Base-by-base conservation (phyloP, 2,888 invertebrate species). In the Drosophila barbarae region DNA sequence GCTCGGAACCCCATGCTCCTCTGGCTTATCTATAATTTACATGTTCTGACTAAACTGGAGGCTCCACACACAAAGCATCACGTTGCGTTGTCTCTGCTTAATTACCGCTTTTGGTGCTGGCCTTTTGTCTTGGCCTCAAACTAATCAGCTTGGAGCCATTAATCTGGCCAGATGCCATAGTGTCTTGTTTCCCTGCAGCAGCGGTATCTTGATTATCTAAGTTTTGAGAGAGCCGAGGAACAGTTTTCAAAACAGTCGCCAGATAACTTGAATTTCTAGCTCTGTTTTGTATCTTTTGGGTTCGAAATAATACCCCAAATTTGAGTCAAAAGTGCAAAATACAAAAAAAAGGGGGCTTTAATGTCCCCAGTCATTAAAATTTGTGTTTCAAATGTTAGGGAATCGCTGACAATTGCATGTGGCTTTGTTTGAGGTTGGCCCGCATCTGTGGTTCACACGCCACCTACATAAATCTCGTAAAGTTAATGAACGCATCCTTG, bases 81-180 rank as follows among this genome's bases (percentile, higher is more conserved):
- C 54, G 60, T 47, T 54, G 59, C 44, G 65, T 41, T 58, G 57
- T 56, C 72, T 82, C 65, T 76, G 66, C 67, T 71, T 84, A 85
- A 80, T 80, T 80, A 71, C 71, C 70, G 72, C 56, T 35, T 66
- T 66, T 36, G 58, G 54, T 66, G 12, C 39, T 75, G 59, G 74
- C 66, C 68, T 70, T 70, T 71, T 66, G 68, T 57, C 58, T 61
- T 77, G 84, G 85, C 84, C 84, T 72, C 67, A 76, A 81, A 84
- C 84, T 85, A 82, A 82, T 85, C 85, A 84, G 84, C 81, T 83
- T 65, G 69, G 55, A 76, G 84, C 85, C 85, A 85, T 81, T 85
- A 81, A 85, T 81, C 84, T 81, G 77, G 49, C 71, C 70, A 41
- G 21, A 41, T 41, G 23, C 41, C 53, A 49, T 28, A 53, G 67